Evolutionary conservation across 92 coral and sea anemone genomes (phyloP).

Genomic region (Umimayanthus chanpuru): DNA sequence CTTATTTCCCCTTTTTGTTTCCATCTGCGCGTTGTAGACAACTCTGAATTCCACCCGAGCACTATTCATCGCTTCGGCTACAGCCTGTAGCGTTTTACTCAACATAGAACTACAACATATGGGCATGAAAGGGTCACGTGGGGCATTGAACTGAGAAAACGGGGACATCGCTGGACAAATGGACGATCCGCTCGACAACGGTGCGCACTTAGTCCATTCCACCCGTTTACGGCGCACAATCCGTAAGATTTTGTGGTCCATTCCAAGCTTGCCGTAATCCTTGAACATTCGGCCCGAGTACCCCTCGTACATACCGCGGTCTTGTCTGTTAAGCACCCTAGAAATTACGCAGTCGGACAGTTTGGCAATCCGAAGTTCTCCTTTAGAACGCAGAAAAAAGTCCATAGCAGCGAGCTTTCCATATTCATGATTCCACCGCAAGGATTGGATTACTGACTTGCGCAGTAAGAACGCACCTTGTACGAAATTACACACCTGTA

Average conservation of each 20-base stretch:
- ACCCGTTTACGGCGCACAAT: slow-evolving; percentile 20
- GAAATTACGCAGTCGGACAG: slow-evolving; percentile 31
- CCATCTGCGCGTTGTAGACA: slow-evolving; percentile 15
- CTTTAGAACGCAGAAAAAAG: slow-evolving; percentile 38
- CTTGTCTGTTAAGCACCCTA: slow-evolving; percentile 12
- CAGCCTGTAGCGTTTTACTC: slow-evolving; percentile 4
- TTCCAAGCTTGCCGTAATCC: slow-evolving; percentile 37
- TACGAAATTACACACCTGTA: slow-evolving; percentile 26
- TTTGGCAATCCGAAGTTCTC: slow-evolving; percentile 40
- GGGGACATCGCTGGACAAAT: background rate
- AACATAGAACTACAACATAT: slow-evolving; percentile 36
- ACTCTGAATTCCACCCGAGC: slow-evolving; percentile 17
- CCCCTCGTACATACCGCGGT: slow-evolving; percentile 5
- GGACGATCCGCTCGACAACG: slow-evolving; percentile 4
- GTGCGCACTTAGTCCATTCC: slow-evolving; percentile 44
- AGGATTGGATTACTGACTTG: slow-evolving; percentile 9
- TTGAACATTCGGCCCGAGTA: slow-evolving; percentile 34
- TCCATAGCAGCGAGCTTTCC: slow-evolving; percentile 28
- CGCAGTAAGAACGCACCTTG: slow-evolving; percentile 31
- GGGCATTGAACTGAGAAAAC: slow-evolving; percentile 9
- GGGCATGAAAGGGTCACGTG: slow-evolving; percentile 28
- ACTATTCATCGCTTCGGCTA: background rate
- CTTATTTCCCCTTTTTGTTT: slow-evolving; percentile 17
- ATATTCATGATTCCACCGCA: slow-evolving; percentile 34
- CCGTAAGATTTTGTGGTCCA: slow-evolving; percentile 23